Base-by-base conservation (phyloP, 2,888 invertebrate genomes). In the Amblyteles armatorius region DNA sequence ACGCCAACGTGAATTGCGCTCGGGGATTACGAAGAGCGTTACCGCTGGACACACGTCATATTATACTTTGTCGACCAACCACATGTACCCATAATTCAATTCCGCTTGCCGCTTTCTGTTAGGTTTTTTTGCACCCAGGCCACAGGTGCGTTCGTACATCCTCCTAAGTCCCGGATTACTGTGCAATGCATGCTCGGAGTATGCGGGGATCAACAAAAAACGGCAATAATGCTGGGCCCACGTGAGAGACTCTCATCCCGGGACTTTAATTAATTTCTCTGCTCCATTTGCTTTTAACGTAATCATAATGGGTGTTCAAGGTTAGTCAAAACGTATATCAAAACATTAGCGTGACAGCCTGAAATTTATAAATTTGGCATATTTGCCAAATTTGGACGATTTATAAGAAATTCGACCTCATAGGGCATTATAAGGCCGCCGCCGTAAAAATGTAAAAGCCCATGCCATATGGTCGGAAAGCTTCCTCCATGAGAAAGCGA, bases 1-100 rank as follows among this genome's bases (percentile, higher is more conserved):
- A 80, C 68, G 83, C 83, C 85, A 85, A 80, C 68, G 77, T 85
- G 83, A 80, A 83, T 85, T 83, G 79, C 83, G 77, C 68, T 40
- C 80, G 80, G 67, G 83, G 85, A 85, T 85, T 85, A 83, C 83
- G 60, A 57, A 65, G 71, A 72, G 67, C 36, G 68, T n/a, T 74
- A 78, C 68, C 26, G 71, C 65, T 63, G 29, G 60, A 69, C 52
- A 83, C 83, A 77, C 79, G 83, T 85, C 80, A 57, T 83, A 83
- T 85, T 85, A 80, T 83, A 82, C 74, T 74, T 83, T 85, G 73
- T 83, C 50, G 50, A 16, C 52, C 36, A 7, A 77, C 68, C 72
- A 85, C 82, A 60, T 33, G 33, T 44, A 68, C 52, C 80, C 85
- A 80, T 83, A 80, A 83, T 83, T 85, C 85, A 83, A 83, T 77